Conservation (phyloP, 2,797 vertebrate genomes). For the Gila robusta region DNA sequence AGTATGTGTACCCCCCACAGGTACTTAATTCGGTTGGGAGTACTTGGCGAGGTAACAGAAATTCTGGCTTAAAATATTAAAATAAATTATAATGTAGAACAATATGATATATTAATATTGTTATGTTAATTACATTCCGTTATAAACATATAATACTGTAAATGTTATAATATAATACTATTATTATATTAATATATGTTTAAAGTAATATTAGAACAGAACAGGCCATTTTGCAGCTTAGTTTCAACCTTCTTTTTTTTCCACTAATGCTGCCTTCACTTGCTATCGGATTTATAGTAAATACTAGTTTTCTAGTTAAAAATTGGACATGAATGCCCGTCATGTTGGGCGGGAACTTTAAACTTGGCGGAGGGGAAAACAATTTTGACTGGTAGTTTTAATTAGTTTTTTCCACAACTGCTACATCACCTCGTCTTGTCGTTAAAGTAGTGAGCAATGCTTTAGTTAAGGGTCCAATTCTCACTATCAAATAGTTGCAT, state of each 20-base stretch:
- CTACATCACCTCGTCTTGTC: no score
- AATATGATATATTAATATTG: background rate
- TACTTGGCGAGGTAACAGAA: background rate
- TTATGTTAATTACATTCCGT: background rate
- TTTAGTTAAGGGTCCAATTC: no score
- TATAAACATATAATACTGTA: background rate
- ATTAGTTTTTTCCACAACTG: no score
- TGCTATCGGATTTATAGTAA: no score
- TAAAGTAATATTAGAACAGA: background rate
- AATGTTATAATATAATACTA: background rate
- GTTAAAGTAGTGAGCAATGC: no score
- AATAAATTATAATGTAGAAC: background rate
- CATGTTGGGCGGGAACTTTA: background rate
- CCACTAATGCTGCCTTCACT: background rate
- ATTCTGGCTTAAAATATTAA: background rate
- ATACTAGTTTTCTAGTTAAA: background rate
- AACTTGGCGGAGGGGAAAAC: background rate
- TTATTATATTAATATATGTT: background rate
- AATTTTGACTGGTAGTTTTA: no score
- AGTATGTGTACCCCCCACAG: background rate
- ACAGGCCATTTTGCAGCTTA: background rate
- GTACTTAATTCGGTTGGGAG: slow-evolving; percentile 18
- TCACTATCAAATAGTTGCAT: no score
- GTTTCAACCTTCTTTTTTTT: background rate
- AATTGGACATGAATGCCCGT: background rate